Evolutionary conservation across 2,888 invertebrate species (phyloP).

Genomic region (Atethmia centrago): DNA sequence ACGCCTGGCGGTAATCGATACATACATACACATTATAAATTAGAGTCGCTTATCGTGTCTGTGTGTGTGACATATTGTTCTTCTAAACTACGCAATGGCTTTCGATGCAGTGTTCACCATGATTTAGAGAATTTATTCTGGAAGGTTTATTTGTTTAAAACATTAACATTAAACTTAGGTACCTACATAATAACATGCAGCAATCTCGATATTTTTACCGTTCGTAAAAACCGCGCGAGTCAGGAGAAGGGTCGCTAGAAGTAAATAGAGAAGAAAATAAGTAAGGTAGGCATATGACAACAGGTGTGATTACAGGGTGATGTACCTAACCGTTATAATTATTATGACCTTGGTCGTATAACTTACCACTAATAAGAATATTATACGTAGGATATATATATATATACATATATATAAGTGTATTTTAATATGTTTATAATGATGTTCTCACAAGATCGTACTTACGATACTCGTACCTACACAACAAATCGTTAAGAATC

Average conservation of each 20-base stretch:
- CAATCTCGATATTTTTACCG: not conserved
- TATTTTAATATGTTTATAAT: not conserved
- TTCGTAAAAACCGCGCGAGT: not conserved
- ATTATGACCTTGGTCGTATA: not conserved
- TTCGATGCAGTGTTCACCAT: not conserved
- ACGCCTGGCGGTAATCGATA: too few relatives aligned
- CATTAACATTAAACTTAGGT: not conserved
- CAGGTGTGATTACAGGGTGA: not conserved
- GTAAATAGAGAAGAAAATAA: not conserved
- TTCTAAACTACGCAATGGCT: not conserved
- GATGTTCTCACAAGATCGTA: constrained; percentile 1
- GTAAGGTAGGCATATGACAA: not conserved
- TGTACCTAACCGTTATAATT: too few relatives aligned
- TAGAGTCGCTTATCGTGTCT: not conserved
- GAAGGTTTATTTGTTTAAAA: not conserved
- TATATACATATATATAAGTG: too few relatives aligned
- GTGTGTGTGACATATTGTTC: not conserved
- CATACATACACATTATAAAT: too few relatives aligned
- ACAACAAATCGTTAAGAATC: not conserved
- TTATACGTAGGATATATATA: not conserved
- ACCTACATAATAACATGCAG: not conserved
- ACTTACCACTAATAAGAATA: not conserved
- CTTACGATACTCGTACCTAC: too few relatives aligned
- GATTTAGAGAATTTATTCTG: not conserved
- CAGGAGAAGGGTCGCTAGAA: not conserved